Evolutionary conservation across 1,140 invertebrate species (phyloP), one percentile per base, ranked within the genome.

Genomic region (Cydia pomonella): DNA sequence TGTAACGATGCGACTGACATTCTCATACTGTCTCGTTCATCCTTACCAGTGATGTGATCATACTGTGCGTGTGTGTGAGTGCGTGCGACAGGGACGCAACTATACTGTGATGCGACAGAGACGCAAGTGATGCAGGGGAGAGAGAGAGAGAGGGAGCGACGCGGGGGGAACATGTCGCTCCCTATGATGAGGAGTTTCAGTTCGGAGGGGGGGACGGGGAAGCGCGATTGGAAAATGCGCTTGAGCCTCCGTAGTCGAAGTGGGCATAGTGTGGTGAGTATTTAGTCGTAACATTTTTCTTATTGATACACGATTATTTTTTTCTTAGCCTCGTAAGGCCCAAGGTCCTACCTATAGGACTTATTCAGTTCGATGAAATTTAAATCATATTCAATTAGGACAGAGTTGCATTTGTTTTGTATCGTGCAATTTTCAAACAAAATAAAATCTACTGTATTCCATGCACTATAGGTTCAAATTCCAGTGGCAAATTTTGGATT

Each of bases 181-280:
- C 87, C 90, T 0, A 90, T 93, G 73, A 92, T 90, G 74, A 80
- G 89, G 1, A 92, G 90, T 21, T 84, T 88, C 38, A 92, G 91
- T 73, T 91, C 89, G 21, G 90, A 92, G 77, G 89, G 89, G 5
- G 87, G 87, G 3, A 75, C 79, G 16, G 66, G 87, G 75, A 88
- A 82, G 71, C 80, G 88, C 16, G 91, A 92, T 73, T 92, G 90
- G 90, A 92, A 90, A 81, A 88, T 86, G 87, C 75, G 91, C 71
- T 86, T 92, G 71, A 92, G 91, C 72, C 87, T 92, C 12, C 84
- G 91, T 9, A 92, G 86, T 77, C 88, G 91, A 23, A 90, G 88
- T 69, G 90, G 88, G n/a, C 88, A 83, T 38, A 91, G 89, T 72
- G 84, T 86, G 71, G 89, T 92, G 76, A 85, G 90, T 88, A 84